These are phyloP conservation scores for Unio pictorum DNA, from an alignment of 2,888 invertebrate genomes.

Conservation along the genomic window DNA sequence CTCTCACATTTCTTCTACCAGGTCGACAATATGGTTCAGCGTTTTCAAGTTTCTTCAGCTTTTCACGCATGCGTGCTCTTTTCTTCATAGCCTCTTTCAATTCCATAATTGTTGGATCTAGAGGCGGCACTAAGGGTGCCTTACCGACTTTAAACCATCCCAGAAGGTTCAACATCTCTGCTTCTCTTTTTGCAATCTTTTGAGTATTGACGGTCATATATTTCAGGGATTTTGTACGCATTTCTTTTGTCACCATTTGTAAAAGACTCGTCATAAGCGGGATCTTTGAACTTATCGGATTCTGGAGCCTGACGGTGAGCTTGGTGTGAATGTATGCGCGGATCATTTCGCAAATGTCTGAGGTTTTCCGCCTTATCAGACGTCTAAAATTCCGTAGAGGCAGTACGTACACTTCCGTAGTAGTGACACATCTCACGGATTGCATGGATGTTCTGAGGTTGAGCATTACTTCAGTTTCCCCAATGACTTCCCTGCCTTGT, in stretches of 20 bases:
- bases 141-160: slow-evolving; percentile 34
- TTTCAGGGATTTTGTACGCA: slow-evolving; percentile 14
- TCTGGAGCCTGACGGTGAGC: slow-evolving; percentile 28
- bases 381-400: slow-evolving; percentile 45
- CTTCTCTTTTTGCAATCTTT: slow-evolving; percentile 32
- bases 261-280: slow-evolving; percentile 34
- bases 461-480: slow-evolving; percentile 38
- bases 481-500: slow-evolving; percentile 47
- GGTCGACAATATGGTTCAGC: too few relatives aligned
- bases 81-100: slow-evolving; percentile 48
- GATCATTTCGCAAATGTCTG: slow-evolving; percentile 35
- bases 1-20: too few relatives aligned
- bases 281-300: slow-evolving; percentile 36
- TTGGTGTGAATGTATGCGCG: slow-evolving; percentile 36
- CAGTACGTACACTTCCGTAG: slow-evolving; percentile 54
- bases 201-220: slow-evolving; percentile 23
- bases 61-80: slow-evolving; percentile 33
- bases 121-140: slow-evolving; percentile 32
- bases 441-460: slow-evolving; percentile 49
- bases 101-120: slow-evolving; percentile 34
- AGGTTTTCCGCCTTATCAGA: slow-evolving; percentile 20
- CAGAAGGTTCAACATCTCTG: slow-evolving; percentile 22
- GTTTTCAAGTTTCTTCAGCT: not conserved
- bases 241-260: slow-evolving; percentile 27
- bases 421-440: slow-evolving; percentile 44